These are phyloP conservation scores for Coptodon bakossiorum DNA, from an alignment of 2,113 vertebrate species.

Conservation along the genomic window DNA sequence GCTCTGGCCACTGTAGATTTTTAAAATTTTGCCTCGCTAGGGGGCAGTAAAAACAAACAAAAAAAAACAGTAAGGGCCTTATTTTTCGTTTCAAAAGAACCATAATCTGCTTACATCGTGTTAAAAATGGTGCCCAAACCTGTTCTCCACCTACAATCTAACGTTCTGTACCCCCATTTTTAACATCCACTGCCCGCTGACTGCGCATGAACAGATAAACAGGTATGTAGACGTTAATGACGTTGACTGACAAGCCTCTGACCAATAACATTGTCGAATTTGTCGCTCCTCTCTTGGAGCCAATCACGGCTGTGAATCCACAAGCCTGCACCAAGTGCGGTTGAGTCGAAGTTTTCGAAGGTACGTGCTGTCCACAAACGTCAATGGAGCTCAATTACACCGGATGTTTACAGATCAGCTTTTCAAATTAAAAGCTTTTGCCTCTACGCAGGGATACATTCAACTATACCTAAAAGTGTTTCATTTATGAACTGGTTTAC, in stretches of 20 bases:
- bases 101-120: not conserved
- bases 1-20: not conserved
- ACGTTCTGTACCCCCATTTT: not conserved
- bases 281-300: not conserved
- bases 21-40: not conserved
- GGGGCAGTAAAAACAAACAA: not conserved
- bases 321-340: constrained; percentile 3
- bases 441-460: not conserved
- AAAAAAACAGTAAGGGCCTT: not conserved
- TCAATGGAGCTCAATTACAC: accelerated
- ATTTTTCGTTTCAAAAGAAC: not conserved
- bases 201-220: not conserved
- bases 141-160: not conserved
- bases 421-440: constrained; percentile 4
- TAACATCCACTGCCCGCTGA: not conserved
- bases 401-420: not conserved
- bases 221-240: not conserved
- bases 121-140: not conserved
- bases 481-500: not conserved
- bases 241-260: not conserved
- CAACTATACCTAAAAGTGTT: not conserved
- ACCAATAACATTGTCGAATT: constrained; percentile 2
- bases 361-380: not conserved
- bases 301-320: constrained; percentile 15
- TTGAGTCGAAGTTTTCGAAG: not conserved